These are phyloP conservation scores for Pagrus major DNA, from an alignment of 2,113 vertebrate genomes.

Conservation along the genomic window DNA sequence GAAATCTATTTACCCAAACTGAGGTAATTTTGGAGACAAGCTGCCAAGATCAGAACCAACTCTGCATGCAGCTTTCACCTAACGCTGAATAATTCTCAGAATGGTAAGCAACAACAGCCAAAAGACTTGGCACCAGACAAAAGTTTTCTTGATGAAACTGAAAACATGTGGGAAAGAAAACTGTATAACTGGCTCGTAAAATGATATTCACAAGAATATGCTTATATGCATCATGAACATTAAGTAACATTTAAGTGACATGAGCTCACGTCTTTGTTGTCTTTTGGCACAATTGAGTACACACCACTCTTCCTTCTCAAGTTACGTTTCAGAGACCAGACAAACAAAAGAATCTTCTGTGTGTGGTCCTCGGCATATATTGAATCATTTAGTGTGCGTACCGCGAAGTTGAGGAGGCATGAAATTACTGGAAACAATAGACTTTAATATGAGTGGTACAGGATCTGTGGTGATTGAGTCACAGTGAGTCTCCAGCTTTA, in stretches of 20 bases:
- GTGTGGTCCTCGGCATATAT: constrained; percentile 2
- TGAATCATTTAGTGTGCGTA: constrained; percentile 4
- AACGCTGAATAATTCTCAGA: background rate
- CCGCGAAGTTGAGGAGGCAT: background rate
- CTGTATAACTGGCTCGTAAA: background rate
- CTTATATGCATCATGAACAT: constrained; percentile 4
- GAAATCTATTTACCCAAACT: background rate
- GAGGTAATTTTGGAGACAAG: background rate
- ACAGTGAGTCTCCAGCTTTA: constrained; percentile 11
- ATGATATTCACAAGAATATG: background rate
- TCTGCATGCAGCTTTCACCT: background rate
- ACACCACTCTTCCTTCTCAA: background rate
- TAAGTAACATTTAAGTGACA: background rate
- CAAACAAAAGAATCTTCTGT: background rate
- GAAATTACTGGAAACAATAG: constrained; percentile 18
- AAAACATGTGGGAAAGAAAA: background rate
- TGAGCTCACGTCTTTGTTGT: background rate
- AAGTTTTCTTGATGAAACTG: background rate
- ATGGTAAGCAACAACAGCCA: background rate
- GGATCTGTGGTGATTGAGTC: constrained; percentile 19
- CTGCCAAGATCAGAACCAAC: background rate
- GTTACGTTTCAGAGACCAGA: background rate
- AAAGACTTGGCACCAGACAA: background rate
- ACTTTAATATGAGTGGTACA: background rate
- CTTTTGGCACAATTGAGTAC: background rate